Evolutionary conservation across 2,888 invertebrate genomes (phyloP).

Genomic region (Xestoiulus laeticollis): DNA sequence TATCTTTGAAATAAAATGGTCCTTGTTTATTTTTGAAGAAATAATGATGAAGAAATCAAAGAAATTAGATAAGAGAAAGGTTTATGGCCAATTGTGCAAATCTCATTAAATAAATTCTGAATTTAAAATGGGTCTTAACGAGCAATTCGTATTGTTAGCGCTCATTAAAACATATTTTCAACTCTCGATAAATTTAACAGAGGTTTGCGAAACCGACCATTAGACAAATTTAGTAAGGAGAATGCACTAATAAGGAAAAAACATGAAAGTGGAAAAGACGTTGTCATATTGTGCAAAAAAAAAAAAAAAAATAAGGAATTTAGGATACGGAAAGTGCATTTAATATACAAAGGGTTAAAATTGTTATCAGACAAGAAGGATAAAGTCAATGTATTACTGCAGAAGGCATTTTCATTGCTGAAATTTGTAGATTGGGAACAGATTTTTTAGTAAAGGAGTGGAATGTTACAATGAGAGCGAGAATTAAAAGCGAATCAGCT

Average conservation of each 20-base stretch:
- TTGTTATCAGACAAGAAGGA: not conserved
- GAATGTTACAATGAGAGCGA: not conserved
- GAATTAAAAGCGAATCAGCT: not conserved
- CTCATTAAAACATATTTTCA: not conserved
- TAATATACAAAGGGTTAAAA: constrained; percentile 5
- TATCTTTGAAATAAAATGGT: not conserved
- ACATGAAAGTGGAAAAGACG: constrained; percentile 31
- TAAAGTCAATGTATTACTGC: not conserved
- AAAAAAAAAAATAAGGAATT: not conserved
- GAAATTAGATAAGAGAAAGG: not conserved
- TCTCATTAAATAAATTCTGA: not conserved
- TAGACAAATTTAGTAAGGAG: constrained; percentile 30
- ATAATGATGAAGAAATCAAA: constrained; percentile 39
- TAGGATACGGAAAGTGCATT: constrained; percentile 12
- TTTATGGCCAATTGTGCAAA: not conserved
- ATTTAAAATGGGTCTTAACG: not conserved
- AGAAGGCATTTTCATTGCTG: not conserved
- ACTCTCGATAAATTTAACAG: not conserved
- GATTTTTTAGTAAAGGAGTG: not conserved
- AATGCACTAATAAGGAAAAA: not conserved
- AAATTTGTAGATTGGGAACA: not conserved
- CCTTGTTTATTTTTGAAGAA: constrained; percentile 36
- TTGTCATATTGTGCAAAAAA: constrained; percentile 7
- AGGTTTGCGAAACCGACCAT: not conserved
- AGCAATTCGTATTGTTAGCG: not conserved